A percentile compares a stretch with the other conserved stretches of the same genome.
Evolutionary conservation across 2,113 vertebrate genomes (phyloP).

Genomic region (Sialia sialis): DNA sequence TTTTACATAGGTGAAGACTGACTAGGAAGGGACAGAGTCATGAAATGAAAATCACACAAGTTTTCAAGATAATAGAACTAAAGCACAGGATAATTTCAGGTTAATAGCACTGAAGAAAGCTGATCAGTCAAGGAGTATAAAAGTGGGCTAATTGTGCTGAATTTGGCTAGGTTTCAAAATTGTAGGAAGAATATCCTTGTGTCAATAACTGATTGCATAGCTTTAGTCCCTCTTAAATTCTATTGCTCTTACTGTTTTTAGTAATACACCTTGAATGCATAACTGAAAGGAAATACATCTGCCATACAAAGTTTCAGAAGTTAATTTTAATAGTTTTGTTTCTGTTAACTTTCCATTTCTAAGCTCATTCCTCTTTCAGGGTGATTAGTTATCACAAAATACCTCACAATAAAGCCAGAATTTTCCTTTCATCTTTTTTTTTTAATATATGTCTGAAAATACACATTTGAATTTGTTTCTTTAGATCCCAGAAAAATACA

Average conservation of each 20-base stretch:
- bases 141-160: neutral
- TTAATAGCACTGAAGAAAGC: neutral
- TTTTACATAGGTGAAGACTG: neutral
- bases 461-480: neutral
- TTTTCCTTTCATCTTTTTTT: neutral
- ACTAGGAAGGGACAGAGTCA: neutral
- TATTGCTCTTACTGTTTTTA: neutral
- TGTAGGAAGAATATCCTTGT: neutral
- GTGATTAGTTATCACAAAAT: neutral
- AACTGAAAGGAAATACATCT: neutral
- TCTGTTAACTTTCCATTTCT: neutral
- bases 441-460: neutral
- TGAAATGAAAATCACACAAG: neutral
- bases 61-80: neutral
- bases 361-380: neutral
- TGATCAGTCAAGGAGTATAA: neutral
- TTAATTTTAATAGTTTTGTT: neutral
- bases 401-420: neutral
- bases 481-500: neutral
- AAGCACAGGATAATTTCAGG: neutral
- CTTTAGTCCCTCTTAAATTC: neutral
- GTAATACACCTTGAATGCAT: neutral
- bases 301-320: neutral
- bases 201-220: neutral
- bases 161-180: neutral